Conservation (phyloP, 2,113 vertebrate species). For the Oenanthe melanoleuca region DNA sequence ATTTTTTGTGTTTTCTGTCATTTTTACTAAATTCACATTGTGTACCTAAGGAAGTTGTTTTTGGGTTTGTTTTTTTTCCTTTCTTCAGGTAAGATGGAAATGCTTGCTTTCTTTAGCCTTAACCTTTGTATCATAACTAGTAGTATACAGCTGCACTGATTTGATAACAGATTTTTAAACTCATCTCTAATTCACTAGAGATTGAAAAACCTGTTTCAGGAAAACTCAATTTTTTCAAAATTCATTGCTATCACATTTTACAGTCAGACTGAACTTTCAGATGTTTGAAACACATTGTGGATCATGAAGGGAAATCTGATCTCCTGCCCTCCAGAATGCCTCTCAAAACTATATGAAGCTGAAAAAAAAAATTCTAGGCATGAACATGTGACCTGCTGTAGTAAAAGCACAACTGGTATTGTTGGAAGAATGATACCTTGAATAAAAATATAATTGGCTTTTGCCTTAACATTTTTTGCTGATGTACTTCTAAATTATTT, state of each 20-base stretch:
- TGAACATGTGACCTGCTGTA: too few relatives aligned
- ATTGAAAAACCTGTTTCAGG: background rate
- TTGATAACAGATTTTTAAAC: background rate
- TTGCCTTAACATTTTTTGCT: too few relatives aligned
- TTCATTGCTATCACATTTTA: background rate
- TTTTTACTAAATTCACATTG: background rate
- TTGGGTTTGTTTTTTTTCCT: background rate
- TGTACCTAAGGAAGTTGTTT: background rate
- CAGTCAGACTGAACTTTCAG: background rate
- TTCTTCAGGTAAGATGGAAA: background rate
- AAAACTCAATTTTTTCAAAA: background rate
- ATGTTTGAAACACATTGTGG: background rate
- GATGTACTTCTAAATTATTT: too few relatives aligned
- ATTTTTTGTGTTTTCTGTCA: background rate
- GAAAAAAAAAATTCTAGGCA: background rate
- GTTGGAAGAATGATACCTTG: too few relatives aligned
- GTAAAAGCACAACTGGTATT: too few relatives aligned
- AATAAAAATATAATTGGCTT: too few relatives aligned
- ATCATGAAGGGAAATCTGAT: background rate
- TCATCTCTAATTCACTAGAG: background rate
- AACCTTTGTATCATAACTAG: background rate
- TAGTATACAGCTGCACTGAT: background rate
- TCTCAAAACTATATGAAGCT: background rate
- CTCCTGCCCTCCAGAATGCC: background rate
- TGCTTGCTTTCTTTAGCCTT: background rate